Percentiles rank a stretch among this genome's conserved stretches.
phyloP scores from a whole-genome alignment of 2,888 invertebrate species.

The Oxyscelio sp. region DNA sequence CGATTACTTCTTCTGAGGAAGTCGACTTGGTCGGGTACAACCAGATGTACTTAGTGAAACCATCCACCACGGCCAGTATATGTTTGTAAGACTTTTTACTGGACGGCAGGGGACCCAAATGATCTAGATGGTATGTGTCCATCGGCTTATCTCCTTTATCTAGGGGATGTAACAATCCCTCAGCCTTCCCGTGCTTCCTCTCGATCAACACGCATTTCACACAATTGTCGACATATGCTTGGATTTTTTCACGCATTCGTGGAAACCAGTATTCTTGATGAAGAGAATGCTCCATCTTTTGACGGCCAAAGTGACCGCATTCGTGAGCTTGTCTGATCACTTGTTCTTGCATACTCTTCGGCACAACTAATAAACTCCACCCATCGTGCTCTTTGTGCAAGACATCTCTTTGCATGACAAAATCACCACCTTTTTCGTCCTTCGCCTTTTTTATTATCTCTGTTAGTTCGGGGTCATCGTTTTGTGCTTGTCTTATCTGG shows the following conservation, averaged over 20 bases:
- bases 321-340: conserved; percentile 64
- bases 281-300: conserved; percentile 57
- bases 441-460: conserved; percentile 7
- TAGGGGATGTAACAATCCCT: conserved; percentile 80
- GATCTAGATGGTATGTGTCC: conserved; percentile 82
- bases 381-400: conserved; percentile 25
- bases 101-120: conserved; percentile 81
- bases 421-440: conserved; percentile 23
- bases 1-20: conserved; percentile 74
- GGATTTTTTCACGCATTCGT: conserved; percentile 59
- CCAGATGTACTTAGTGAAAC: conserved; percentile 69
- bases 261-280: conserved; percentile 62
- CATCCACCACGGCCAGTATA: conserved; percentile 81
- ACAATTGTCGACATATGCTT: conserved; percentile 73
- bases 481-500: neutral
- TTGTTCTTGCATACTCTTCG: conserved; percentile 46
- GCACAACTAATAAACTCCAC: conserved; percentile 16
- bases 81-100: conserved; percentile 81
- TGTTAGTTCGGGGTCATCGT: neutral
- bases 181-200: conserved; percentile 80
- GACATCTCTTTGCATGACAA: conserved; percentile 30
- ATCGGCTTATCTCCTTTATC: conserved; percentile 81
- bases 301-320: conserved; percentile 55
- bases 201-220: conserved; percentile 79
- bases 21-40: conserved; percentile 81